A percentile compares a stretch with the other conserved stretches of the same genome.
Conservation (phyloP, 2,888 invertebrate genomes). For the Criorhina ranunculi region DNA sequence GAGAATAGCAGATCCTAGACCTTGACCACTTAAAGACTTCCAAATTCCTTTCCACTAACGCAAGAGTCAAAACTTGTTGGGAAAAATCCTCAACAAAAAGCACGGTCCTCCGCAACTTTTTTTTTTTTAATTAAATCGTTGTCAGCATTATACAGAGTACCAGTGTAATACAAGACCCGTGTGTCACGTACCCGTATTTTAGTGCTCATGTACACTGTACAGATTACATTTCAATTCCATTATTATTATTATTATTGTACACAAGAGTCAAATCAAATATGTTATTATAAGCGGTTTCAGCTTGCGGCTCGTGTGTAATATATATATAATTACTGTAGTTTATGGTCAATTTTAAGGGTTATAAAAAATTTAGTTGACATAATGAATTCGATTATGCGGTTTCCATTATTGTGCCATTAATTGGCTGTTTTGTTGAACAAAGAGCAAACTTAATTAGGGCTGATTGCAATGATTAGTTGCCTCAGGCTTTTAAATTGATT, state of each 20-base stretch:
- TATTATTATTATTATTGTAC: constrained; percentile 57
- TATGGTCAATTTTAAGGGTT: constrained; percentile 49
- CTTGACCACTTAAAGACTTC: too few relatives aligned
- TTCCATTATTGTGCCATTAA: constrained; percentile 71
- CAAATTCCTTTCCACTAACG: too few relatives aligned
- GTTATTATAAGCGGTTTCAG: constrained; percentile 61
- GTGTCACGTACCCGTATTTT: too few relatives aligned
- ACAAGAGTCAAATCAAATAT: constrained; percentile 69
- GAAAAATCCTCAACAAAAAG: too few relatives aligned
- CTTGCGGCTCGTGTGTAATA: constrained; percentile 61
- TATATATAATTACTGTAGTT: constrained; percentile 34
- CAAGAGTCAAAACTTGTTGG: too few relatives aligned
- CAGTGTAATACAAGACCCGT: too few relatives aligned
- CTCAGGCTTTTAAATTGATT: constrained; percentile 60
- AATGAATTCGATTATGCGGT: constrained; percentile 77
- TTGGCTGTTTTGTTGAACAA: constrained; percentile 74
- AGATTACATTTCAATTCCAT: constrained; percentile 57
- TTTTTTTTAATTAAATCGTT: too few relatives aligned
- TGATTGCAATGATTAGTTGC: constrained; percentile 73
- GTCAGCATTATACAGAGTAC: too few relatives aligned
- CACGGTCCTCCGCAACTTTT: too few relatives aligned
- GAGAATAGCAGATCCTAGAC: too few relatives aligned
- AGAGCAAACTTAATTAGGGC: constrained; percentile 74
- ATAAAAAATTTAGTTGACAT: constrained; percentile 71
- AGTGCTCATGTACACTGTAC: background rate